Base-by-base conservation (phyloP, 2,888 invertebrate genomes). In the Seladonia tumulorum region DNA sequence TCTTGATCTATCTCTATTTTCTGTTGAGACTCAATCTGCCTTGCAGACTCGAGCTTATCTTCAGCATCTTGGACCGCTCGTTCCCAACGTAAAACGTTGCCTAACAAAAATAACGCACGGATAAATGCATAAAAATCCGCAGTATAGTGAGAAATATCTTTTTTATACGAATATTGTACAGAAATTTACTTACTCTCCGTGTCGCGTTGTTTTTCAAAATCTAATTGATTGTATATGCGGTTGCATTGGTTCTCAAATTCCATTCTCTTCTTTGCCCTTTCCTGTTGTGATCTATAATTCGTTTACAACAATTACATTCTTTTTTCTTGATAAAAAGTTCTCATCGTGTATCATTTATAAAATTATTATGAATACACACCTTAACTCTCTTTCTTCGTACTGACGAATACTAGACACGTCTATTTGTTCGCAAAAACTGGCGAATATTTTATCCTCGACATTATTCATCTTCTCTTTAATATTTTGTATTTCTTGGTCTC, bases 191-290 rank as follows among this genome's bases (percentile, higher is more conserved):
- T 93, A 98, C 98, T 98, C 96, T 98, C 97, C 47, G 99, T 99
- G 95, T 99, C 99, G 81, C 99, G 97, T 80, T 98, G 98, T 87
- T 97, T 97, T 95, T 99, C 99, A 95, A 99, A 99, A 95, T 99
- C 99, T 87, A 99, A 96, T 95, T 99, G 99, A 94, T 98, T 99
- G 79, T 97, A 97, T 92, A 99, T 97, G 86, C 98, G 97, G 96
- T 99, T 98, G 91, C 98, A 98, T 95, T 99, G 99, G 94, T 99
- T 99, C 93, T 99, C 99, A 95, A 98, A 99, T 95, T 99, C 99
- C 95, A 99, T 97, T 89, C 99, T 97, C 90, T 98, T 98, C 94
- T 99, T 98, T 89, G 99, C 99, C 75, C 99, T 96, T 95, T 99
- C 99, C 95, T 99, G 99, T 94, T 99, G 99, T 89, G 98, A 98